Evolutionary conservation across 2,888 invertebrate genomes (phyloP).

Genomic region (Agonopterix subpropinquella): DNA sequence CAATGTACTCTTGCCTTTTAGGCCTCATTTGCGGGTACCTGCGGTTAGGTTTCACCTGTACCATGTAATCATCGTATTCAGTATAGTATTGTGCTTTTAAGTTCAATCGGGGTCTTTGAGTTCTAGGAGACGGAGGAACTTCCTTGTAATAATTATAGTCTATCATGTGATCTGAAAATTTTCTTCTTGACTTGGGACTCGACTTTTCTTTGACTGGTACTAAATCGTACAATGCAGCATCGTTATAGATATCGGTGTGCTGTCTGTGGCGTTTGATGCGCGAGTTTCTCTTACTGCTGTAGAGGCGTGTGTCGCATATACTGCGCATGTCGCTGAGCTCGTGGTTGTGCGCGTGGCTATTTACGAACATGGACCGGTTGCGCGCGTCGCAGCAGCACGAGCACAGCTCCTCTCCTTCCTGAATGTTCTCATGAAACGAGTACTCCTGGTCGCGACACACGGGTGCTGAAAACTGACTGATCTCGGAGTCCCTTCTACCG

Average conservation of each 20-base stretch:
- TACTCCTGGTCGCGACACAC: conserved; percentile 56
- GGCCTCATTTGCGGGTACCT: conserved; percentile 17
- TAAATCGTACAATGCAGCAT: conserved; percentile 52
- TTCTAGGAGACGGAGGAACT: conserved; percentile 59
- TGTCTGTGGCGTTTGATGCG: conserved; percentile 25
- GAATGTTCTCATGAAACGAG: conserved; percentile 27
- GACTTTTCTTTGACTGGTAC: conserved; percentile 62
- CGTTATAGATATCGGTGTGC: conserved; percentile 34
- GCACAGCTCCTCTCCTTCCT: conserved; percentile 39
- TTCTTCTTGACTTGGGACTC: conserved; percentile 53
- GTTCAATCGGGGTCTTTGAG: conserved; percentile 51
- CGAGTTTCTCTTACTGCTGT: conserved; percentile 34
- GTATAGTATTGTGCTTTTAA: conserved; percentile 45
- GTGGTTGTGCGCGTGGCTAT: conserved; percentile 13
- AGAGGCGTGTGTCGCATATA: conserved; percentile 51
- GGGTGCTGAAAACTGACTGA: conserved; percentile 59
- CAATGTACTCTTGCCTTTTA: conserved; percentile 14
- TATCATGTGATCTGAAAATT: conserved; percentile 35
- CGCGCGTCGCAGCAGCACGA: conserved; percentile 38
- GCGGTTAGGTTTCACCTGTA: conserved; percentile 13
- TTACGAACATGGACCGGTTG: conserved; percentile 7
- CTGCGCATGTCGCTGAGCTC: conserved; percentile 44
- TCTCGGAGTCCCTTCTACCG: conserved; percentile 40
- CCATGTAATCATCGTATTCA: conserved; percentile 33
- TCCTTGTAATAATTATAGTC: conserved; percentile 39